These are phyloP conservation scores for Prietella phreatophila DNA, from an alignment of 2,113 vertebrate genomes.

Conservation along the genomic window DNA sequence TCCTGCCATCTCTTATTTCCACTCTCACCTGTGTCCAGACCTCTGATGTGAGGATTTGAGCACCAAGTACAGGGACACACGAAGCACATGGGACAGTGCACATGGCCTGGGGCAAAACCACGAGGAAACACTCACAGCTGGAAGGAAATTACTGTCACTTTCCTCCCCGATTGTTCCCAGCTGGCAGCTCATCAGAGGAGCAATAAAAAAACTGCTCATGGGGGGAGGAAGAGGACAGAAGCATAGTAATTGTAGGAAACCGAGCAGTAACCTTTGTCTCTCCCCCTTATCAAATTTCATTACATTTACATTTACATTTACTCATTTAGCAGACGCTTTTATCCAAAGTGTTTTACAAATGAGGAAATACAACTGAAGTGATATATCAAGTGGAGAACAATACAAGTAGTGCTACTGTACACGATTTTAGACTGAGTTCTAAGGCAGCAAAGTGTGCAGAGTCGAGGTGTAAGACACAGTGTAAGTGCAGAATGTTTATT, in stretches of 20 bases:
- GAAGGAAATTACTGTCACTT: constrained; percentile 4
- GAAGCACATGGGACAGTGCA: background rate
- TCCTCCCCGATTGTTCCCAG: background rate
- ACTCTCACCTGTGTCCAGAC: background rate
- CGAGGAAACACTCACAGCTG: background rate
- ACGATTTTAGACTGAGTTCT: too few species aligned
- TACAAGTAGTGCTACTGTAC: too few species aligned
- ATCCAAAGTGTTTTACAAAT: too few species aligned
- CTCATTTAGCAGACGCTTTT: too few species aligned
- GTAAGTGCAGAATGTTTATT: too few species aligned
- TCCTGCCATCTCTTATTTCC: background rate
- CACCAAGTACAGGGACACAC: background rate
- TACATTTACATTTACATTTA: too few species aligned
- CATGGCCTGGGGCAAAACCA: background rate
- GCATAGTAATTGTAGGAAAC: too few species aligned
- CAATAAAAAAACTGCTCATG: background rate
- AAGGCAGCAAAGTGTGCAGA: too few species aligned
- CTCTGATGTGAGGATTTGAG: background rate
- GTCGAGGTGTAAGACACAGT: too few species aligned
- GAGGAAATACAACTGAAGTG: too few species aligned
- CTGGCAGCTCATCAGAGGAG: background rate
- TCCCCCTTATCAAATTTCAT: background rate
- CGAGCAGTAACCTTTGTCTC: too few species aligned
- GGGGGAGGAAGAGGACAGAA: background rate
- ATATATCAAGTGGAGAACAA: too few species aligned